Base-by-base conservation (phyloP, 2,888 invertebrate species). In the Tetramorium bicarinatum region DNA sequence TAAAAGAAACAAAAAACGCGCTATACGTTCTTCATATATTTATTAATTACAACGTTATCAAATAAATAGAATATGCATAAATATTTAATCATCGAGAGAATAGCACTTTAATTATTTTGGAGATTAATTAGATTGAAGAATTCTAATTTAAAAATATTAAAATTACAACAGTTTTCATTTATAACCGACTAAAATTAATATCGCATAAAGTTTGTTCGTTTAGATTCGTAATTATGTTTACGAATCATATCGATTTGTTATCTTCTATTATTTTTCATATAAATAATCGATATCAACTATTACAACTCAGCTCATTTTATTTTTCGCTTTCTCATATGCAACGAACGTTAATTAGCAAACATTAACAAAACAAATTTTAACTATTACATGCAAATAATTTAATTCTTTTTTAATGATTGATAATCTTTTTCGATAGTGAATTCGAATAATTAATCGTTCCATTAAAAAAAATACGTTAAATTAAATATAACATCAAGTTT, bases 1-100 rank as follows among this genome's bases (percentile, higher is more conserved):
- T 29, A 18, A 59, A 41, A 74, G n/a, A 75, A 34, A 74, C 8
- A 9, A 75, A 74, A 59, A 59, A 72, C 29, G 6, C 1, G 6
- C 25, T 38, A 21, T 9, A 34, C 15, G 18, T 25, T 44, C 9
- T 21, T 67, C 7, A 11, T n/a, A 34, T n/a, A n/a, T 52, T 52
- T 52, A 13, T 29, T 52, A 71, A 71, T 25, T 66, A 69, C 13
- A 52, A 69, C n/a, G 0, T 29, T 49, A 29, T 29, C 11, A 69
- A 52, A 8, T 49, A 69, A 69, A 52, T n/a, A 44, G 2, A 34
- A 3, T 29, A 52, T 52, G 6, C 38, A n/a, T 0, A 38, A 38
- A 62, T n/a, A 21, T 38, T 62, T 11, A 41, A 41, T 6, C 13
- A 21, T 3, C 8, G 2, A 66, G 41, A 34, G 29, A 34, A 64